phyloP scores from a whole-genome alignment of 1,140 invertebrate species.

The Octopus bimaculoides region DNA sequence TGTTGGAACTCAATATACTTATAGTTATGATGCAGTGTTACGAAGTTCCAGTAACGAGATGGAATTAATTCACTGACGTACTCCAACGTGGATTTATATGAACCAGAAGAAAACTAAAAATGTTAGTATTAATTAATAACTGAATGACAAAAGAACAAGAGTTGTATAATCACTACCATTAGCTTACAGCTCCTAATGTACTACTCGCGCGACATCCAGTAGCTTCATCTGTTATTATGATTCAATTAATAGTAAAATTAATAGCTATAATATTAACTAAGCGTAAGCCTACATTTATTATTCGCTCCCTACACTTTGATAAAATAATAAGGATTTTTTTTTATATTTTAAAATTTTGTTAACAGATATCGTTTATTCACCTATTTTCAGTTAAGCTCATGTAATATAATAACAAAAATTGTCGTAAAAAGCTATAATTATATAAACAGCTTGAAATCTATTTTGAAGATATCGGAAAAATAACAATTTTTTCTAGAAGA shows the following conservation, averaged over 20 bases:
- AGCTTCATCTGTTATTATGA: neutral
- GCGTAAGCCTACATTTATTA: neutral
- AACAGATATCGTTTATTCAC: neutral
- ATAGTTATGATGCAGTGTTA: too few relatives aligned
- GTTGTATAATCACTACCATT: too few relatives aligned
- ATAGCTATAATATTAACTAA: neutral
- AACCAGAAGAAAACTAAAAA: too few relatives aligned
- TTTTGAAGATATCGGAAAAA: slow-evolving; percentile 1
- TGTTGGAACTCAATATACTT: too few relatives aligned
- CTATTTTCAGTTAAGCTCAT: neutral
- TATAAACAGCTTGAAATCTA: slow-evolving; percentile 8
- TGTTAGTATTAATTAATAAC: too few relatives aligned
- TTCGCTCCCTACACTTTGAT: neutral
- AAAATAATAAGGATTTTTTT: neutral
- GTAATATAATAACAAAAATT: neutral
- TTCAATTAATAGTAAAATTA: neutral
- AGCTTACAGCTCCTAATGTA: too few relatives aligned
- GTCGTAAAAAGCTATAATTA: neutral
- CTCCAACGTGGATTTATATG: too few relatives aligned
- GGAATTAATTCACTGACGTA: too few relatives aligned
- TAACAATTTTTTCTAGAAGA: neutral
- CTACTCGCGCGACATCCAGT: too few relatives aligned
- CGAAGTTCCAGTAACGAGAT: too few relatives aligned
- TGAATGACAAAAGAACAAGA: too few relatives aligned
- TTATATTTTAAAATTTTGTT: neutral